phyloP scores from a whole-genome alignment of 2,888 invertebrate genomes.

The Mesoligia furuncula region DNA sequence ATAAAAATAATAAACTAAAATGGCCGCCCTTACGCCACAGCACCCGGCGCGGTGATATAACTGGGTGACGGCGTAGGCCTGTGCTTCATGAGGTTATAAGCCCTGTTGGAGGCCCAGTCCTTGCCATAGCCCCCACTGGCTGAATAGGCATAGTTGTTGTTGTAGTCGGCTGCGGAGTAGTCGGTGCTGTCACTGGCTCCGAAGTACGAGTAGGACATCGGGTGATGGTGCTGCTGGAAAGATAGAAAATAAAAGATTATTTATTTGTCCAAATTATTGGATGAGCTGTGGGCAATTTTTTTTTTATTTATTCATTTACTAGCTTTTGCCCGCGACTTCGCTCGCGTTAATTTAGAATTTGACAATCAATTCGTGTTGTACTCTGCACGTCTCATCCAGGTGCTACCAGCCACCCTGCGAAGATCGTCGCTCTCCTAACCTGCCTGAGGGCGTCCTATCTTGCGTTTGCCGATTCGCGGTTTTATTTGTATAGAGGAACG shows the following conservation, averaged over 20 bases:
- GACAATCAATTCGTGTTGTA: too few species aligned
- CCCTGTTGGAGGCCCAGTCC: conserved; percentile 88
- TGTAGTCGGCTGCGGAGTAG: conserved; percentile 83
- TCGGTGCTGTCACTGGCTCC: conserved; percentile 82
- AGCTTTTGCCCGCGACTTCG: too few species aligned
- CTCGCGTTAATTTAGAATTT: too few species aligned
- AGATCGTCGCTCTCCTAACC: neutral
- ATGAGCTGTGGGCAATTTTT: neutral
- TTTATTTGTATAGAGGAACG: too few species aligned
- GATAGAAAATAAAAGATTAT: neutral
- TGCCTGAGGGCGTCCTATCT: neutral
- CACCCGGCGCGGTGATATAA: conserved; percentile 85
- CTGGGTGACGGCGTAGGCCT: conserved; percentile 79
- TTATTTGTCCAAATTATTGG: neutral
- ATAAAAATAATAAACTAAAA: neutral
- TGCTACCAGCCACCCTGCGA: neutral
- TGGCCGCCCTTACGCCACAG: conserved; percentile 69
- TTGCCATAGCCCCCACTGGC: conserved; percentile 84
- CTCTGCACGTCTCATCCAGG: neutral
- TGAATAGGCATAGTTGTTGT: conserved; percentile 81
- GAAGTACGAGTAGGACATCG: conserved; percentile 84
- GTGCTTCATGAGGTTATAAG: conserved; percentile 82
- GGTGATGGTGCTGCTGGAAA: conserved; percentile 78
- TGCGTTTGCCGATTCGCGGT: too few species aligned
- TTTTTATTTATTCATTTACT: too few species aligned